Conservation (phyloP, 2,888 invertebrate species). For the Parochlus steinenii region DNA sequence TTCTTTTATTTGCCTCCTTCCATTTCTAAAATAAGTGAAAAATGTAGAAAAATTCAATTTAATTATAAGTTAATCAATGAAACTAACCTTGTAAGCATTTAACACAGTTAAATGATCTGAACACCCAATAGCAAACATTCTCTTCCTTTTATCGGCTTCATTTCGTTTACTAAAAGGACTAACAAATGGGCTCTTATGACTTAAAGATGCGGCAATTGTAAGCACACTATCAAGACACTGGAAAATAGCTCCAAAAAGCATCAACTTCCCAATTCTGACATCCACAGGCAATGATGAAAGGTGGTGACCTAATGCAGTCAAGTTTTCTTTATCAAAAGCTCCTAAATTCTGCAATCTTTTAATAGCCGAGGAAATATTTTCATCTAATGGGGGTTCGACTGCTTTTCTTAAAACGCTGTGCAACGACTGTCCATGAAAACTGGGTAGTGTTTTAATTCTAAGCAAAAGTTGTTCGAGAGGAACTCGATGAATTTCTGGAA, state of each 20-base stretch:
- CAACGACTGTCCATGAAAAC: constrained; percentile 22
- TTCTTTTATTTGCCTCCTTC: constrained; percentile 51
- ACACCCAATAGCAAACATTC: constrained; percentile 56
- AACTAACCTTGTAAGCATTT: constrained; percentile 58
- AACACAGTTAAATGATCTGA: constrained; percentile 84
- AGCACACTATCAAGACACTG: constrained; percentile 81
- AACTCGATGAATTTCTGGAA: constrained; percentile 79
- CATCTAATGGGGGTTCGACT: constrained; percentile 53
- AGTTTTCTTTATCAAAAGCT: constrained; percentile 56
- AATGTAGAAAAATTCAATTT: constrained; percentile 5
- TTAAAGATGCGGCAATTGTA: constrained; percentile 74
- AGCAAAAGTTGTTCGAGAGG: constrained; percentile 70
- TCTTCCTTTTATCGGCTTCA: constrained; percentile 53
- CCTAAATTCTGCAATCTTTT: constrained; percentile 57
- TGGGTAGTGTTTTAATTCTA: constrained; percentile 50
- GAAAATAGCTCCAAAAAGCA: constrained; percentile 82
- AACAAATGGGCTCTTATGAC: constrained; percentile 63
- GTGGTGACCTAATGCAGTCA: constrained; percentile 78
- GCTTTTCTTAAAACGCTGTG: constrained; percentile 37
- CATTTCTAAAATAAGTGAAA: constrained; percentile 43
- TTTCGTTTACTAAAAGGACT: constrained; percentile 54
- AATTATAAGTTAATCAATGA: neutral
- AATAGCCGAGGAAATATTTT: constrained; percentile 51
- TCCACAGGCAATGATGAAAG: constrained; percentile 81
- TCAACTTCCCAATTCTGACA: constrained; percentile 78